phyloP scores from a whole-genome alignment of 1,140 invertebrate species.

The Aculops lycopersici region DNA sequence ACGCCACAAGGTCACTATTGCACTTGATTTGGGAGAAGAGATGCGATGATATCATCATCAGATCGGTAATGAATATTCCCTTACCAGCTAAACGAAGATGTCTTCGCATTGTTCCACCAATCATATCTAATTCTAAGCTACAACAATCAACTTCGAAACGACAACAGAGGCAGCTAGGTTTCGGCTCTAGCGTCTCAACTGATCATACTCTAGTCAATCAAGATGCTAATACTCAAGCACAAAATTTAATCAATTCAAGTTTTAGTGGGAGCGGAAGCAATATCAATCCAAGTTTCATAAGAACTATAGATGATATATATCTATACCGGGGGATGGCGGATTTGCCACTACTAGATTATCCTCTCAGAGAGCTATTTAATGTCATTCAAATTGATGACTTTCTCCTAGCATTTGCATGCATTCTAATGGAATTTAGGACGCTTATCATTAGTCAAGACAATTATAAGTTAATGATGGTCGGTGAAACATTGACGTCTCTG shows the following conservation, averaged over 20 bases:
- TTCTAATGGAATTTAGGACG: slow-evolving; percentile 82
- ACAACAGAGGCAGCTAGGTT: no score
- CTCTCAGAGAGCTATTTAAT: slow-evolving; percentile 50
- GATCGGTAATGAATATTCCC: background rate
- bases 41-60: slow-evolving; percentile 1
- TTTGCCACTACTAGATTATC: slow-evolving; percentile 71
- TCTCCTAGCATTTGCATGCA: slow-evolving; percentile 70
- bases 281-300: background rate
- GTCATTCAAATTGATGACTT: slow-evolving; percentile 59
- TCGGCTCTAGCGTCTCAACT: no score
- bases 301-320: slow-evolving; percentile 3
- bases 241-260: background rate
- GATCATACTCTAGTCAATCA: background rate
- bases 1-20: background rate
- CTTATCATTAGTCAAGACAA: slow-evolving; percentile 72
- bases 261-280: no score
- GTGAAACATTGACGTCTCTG: slow-evolving; percentile 60
- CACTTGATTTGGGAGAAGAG: slow-evolving; percentile 3
- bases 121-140: background rate
- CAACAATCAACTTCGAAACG: background rate
- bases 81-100: background rate
- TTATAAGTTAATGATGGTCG: slow-evolving; percentile 77
- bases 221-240: background rate
- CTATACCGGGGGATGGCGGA: slow-evolving; percentile 25
- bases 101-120: background rate